Base-by-base conservation (phyloP, 2,888 invertebrate genomes). In the Erpobdella octoculata region DNA sequence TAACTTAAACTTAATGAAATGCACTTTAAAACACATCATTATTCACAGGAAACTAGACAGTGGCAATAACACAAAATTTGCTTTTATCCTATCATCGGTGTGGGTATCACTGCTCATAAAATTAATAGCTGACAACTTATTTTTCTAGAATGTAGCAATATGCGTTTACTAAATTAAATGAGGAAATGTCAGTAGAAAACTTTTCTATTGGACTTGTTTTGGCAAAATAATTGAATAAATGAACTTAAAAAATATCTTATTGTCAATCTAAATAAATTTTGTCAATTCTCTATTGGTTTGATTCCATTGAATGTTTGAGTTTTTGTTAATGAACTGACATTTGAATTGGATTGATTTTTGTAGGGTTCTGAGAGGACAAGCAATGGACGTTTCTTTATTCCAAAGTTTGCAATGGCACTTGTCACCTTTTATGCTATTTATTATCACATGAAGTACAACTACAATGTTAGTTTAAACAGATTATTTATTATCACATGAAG, bases 361-460 rank as follows among this genome's bases (percentile, higher is more conserved):
- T 74, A 79, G 79, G 78, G 78, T 12, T 38, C 67, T 18, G 65
- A 72, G n/a, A 65, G 66, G 35, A 75, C 78, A 18, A 31, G 71
- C 0, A 59, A 71, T 33, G 67, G 73, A 5, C 73, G 79, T 28
- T 75, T 73, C 48, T 71, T 71, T 31, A 71, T 76, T 9, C 79
- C 79, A 15, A 76, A 77, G 46, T 41, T 76, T 35, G 36, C 75
- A 33, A 73, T 79, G 53, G 59, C 71, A 1, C 46, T 76, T 6
- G 64, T 73, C 21, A 76, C 66, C 0, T 59, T 73, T 1, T 78
- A 76, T 68, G 71, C 73, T 53, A 38, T 72, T 9, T 77, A 76
- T 70, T 79, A 80, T 73, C 72, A 79, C 48, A 37, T 79, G 38
- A 78, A 79, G 72, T 80, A 79, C 73, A 72, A 78, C 64, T 73